phyloP scores from a whole-genome alignment of 2,797 vertebrate genomes.

The Pelobates cultripes region DNA sequence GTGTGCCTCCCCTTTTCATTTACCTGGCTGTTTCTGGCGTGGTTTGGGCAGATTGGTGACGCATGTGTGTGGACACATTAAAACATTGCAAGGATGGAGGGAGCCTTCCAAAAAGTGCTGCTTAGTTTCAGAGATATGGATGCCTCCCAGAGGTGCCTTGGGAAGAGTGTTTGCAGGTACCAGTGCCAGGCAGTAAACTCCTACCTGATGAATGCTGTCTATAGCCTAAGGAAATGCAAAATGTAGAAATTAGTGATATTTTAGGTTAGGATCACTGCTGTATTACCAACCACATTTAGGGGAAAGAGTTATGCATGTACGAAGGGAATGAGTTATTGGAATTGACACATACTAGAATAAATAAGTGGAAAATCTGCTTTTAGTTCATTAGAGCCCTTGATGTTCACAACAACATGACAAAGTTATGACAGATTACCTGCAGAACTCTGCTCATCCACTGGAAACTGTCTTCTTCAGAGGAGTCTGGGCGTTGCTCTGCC shows the following conservation, averaged over 20 bases:
- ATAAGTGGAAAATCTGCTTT: no score
- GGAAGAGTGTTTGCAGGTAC: conserved; percentile 95
- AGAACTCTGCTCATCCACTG: conserved; percentile 98
- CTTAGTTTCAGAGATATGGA: conserved; percentile 94
- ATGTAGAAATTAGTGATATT: neutral
- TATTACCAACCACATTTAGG: no score
- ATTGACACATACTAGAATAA: neutral
- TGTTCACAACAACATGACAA: no score
- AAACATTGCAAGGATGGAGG: conserved; percentile 91
- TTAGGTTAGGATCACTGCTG: no score
- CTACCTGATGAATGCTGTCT: conserved; percentile 96
- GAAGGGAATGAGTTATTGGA: neutral
- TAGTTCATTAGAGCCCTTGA: no score
- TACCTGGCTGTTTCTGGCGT: conserved; percentile 93
- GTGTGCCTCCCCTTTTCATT: conserved; percentile 23
- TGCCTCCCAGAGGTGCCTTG: conserved; percentile 92
- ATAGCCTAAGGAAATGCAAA: conserved; percentile 79
- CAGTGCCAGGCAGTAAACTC: conserved; percentile 91
- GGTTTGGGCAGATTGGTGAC: conserved; percentile 95
- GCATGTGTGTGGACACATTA: conserved; percentile 96
- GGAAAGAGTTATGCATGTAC: no score
- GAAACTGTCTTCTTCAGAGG: conserved; percentile 96
- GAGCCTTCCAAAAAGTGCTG: conserved; percentile 92
- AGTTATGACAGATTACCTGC: conserved; percentile 74
- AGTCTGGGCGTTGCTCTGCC: conserved; percentile 93